phyloP scores from a whole-genome alignment of 2,888 invertebrate species.

The Aricia artaxerxes region DNA sequence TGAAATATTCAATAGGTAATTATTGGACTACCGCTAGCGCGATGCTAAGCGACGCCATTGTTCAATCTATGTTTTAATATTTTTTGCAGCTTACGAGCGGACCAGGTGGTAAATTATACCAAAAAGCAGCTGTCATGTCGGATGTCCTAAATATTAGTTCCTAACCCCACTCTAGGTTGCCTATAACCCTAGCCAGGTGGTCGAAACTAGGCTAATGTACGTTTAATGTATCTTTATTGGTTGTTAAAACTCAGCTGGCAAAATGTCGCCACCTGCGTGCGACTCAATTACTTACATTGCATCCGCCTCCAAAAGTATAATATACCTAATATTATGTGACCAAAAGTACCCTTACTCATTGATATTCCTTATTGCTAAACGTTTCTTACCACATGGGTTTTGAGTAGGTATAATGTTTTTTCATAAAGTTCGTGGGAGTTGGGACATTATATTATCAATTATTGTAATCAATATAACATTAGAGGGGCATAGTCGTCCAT shows the following conservation, averaged over 20 bases:
- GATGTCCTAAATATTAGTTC: neutral
- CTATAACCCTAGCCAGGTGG: slow-evolving; percentile 5
- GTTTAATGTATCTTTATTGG: neutral
- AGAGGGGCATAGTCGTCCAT: too few relatives aligned
- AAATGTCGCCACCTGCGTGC: neutral
- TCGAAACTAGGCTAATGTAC: neutral
- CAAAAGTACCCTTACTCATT: too few relatives aligned
- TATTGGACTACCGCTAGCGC: neutral
- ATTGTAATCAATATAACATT: too few relatives aligned
- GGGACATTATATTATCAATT: too few relatives aligned
- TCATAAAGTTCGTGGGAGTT: too few relatives aligned
- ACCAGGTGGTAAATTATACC: neutral
- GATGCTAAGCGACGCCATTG: neutral
- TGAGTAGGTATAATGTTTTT: too few relatives aligned
- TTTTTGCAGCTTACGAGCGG: neutral
- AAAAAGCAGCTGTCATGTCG: neutral
- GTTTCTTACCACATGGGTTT: too few relatives aligned
- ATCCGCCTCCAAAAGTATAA: neutral
- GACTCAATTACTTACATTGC: neutral
- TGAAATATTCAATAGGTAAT: too few relatives aligned
- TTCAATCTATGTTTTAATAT: neutral
- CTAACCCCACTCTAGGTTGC: neutral
- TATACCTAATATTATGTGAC: neutral
- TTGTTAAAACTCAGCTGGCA: neutral
- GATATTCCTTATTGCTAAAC: neutral